These are phyloP conservation scores for Emydocephalus ijimae DNA, from an alignment of 2,113 vertebrate genomes.

Conservation along the genomic window DNA sequence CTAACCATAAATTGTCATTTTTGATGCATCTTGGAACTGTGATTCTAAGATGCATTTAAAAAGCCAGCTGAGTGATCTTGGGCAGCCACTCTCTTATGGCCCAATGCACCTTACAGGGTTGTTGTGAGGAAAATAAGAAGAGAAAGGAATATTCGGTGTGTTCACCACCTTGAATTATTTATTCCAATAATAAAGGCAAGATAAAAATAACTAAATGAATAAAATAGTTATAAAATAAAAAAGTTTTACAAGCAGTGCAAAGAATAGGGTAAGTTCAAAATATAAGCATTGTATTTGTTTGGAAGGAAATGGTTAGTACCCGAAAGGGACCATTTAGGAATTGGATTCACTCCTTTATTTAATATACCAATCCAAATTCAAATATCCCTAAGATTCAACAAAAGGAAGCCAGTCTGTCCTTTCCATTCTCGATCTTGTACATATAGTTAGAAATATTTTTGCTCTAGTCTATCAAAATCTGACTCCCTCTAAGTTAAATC, in stretches of 20 bases:
- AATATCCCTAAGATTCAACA: not conserved
- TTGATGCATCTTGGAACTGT: not conserved
- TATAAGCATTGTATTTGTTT: slow-evolving; percentile 22
- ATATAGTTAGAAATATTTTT: not conserved
- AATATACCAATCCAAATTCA: not conserved
- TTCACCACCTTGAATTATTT: no score
- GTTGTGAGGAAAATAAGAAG: no score
- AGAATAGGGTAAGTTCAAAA: not conserved
- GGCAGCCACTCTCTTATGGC: no score
- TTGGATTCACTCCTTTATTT: not conserved
- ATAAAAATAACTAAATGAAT: no score
- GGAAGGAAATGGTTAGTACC: not conserved
- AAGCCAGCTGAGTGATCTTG: no score
- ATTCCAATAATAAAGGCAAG: no score
- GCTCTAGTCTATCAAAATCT: not conserved
- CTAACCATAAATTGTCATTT: not conserved
- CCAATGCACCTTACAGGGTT: no score
- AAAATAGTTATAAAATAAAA: rapidly evolving
- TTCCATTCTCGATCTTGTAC: not conserved
- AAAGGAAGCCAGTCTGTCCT: not conserved
- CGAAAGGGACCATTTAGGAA: not conserved
- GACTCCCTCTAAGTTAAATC: not conserved
- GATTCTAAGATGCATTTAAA: not conserved
- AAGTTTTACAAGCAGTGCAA: not conserved
- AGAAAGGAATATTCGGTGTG: no score